Evolutionary conservation across 2,888 invertebrate species (phyloP), one percentile per base, ranked within the genome.

Genomic region (Craniophora ligustri): DNA sequence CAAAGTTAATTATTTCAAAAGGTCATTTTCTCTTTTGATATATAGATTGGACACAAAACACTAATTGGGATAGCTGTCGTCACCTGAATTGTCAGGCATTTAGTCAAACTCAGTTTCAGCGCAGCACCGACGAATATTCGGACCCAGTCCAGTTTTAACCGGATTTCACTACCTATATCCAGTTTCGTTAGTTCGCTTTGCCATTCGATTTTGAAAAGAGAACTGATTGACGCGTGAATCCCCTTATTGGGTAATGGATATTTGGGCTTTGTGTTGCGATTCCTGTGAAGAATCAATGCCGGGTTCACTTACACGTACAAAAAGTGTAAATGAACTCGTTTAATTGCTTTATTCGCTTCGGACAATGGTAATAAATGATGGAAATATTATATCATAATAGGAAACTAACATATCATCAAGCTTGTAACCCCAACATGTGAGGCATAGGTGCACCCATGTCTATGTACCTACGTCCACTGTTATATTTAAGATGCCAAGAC

Each of bases 1-100:
- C 35, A 36, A 65, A 66, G 63, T 57, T 74, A 55, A 76, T n/a
- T n/a, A n/a, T 71, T 72, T 59, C 26, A 65, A 74, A 72, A 68
- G 68, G 58, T 68, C 64, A 75, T 78, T 81, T n/a, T n/a, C n/a
- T n/a, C 82, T 81, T 84, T 81, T 79, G 75, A 76, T 72, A 82
- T 79, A 77, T 75, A 78, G 81, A 85, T 84, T 82, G 68, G 63
- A 57, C 44, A 53, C 65, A 64, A 61, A 65, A 55, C 49, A 68
- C 51, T 82, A 81, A 85, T 83, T 85, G 83, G 65, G 55, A 70
- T 19, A 53, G 58, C 58, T 55, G 66, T 44, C 66, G 65, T 53
- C 76, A 73, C 57, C 69, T 64, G 72, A 67, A 72, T 71, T 66
- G 55, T 57, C 50, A 47, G 51, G 50, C 56, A 42, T 67, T 64